phyloP scores from a whole-genome alignment of 1,140 invertebrate species.

The Octopus bimaculoides region DNA sequence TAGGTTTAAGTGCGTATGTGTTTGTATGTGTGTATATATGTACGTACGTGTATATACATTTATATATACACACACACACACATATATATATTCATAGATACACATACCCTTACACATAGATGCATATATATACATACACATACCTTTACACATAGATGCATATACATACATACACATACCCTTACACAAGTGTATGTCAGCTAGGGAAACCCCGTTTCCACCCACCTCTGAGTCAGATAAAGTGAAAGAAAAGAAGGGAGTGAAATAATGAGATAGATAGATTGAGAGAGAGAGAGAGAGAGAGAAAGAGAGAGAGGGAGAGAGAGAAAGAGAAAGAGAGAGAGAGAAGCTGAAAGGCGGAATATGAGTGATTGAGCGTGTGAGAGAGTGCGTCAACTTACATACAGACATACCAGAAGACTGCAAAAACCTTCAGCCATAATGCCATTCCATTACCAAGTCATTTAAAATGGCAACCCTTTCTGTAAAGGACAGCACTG shows the following conservation, averaged over 20 bases:
- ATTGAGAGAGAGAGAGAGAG: background rate
- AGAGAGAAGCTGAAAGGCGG: background rate
- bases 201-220: background rate
- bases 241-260: background rate
- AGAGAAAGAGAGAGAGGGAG: background rate
- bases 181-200: background rate
- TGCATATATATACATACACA: no score
- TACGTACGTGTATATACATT: no score
- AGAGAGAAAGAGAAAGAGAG: background rate
- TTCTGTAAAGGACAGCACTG: no score
- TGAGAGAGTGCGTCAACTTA: background rate
- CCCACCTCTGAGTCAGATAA: background rate
- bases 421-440: no score
- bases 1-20: no score
- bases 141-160: background rate
- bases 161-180: background rate
- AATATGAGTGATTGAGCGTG: background rate
- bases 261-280: background rate
- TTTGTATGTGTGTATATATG: no score
- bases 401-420: no score
- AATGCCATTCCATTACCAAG: no score
- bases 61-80: no score
- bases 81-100: no score
- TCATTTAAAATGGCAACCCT: no score
- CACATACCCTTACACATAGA: no score